Base-by-base conservation (phyloP, 2,797 vertebrate genomes). In the Tauraco hartlaubi region DNA sequence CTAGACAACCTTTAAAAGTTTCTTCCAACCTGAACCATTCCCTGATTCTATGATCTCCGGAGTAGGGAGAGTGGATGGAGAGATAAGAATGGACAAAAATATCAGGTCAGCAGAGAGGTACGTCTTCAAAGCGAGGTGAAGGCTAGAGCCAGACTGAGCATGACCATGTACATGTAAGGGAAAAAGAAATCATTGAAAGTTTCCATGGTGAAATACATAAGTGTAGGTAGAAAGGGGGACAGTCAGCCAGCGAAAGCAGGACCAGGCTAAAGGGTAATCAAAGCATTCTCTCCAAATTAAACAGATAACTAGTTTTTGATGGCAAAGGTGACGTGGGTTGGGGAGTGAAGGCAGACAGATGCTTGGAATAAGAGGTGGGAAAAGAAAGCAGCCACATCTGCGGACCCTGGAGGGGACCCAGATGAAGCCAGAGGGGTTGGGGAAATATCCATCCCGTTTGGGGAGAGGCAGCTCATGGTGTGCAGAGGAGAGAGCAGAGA, bases 111-210 rank as follows among this genome's bases (percentile, higher is more conserved):
- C 13, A 67, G 25, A 72, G 49, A 68, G 2, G 5, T 8, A 9
- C 3, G 0, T 11, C 41, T 81, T 63, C 48, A 44, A 19, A 37
- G 17, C 0, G 7, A 78, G 29, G 15, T 35, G 14, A 59, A 63
- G 15, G 25, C 25, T 39, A 44, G 28, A 82, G 12, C 13, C 31
- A 35, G 43, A 20, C 29, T 25, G 29, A 39, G 20, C 5, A 1
- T 29, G 43, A n/a, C 35, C 7, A 14, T 3, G 9, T 11, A n/a
- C 8, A 15, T 0, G 0, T 48, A 31, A 59, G 9, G 21, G 28
- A 54, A 72, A 77, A 74, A n/a, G 17, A 39, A 66, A 44, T 26
- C 7, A 61, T 1, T 37, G 37, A 25, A 76, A 74, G 7, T 14
- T 55, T 55, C 54, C n/a, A 33, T 15, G 51, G 25, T 44, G 13